Base-by-base conservation (phyloP, 2,797 vertebrate species). In the Acomys russatus region DNA sequence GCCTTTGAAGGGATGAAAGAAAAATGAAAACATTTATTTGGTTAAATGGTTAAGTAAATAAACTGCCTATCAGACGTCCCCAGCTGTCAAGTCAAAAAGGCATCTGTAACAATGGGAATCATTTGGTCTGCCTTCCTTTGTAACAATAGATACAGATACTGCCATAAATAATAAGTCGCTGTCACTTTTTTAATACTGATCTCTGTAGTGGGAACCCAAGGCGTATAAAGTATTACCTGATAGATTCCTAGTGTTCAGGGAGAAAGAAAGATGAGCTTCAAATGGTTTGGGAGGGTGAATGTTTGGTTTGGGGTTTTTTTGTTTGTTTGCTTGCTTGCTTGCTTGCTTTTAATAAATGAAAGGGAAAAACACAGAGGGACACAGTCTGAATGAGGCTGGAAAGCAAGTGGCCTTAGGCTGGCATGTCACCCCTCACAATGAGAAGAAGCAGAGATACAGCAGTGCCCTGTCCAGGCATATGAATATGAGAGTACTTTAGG, bases 1-100 rank as follows among this genome's bases (percentile, higher is more conserved):
- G 96, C 95, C 93, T 97, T 97, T 96, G 95, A 96, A 89, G 95
- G 96, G 96, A 97, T 77, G 95, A 83, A 96, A 97, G 96, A 94
- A 96, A 93, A 97, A 95, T 88, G 91, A 97, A 97, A 95, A 97
- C 68, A 82, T 92, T 79, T 94, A 86, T 96, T 97, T 97, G 96
- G 90, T 90, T 98, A 91, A 71, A 97, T 96, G 14, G 91, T 94
- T 95, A 97, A 85, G 95, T 76, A 82, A 98, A 94, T 94, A 70
- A 79, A 88, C 94, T 96, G 78, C 92, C 90, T 97, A 96, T 97
- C 95, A 91, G 96, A 74, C 68, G 97, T 95, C 18, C 56, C 92
- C 88, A 94, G 96, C 96, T 97, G 97, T 97, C 87, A 66, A 93
- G 88, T 97, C 78, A 89, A 95, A 96, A 77, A 63, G 96, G 74